Base-by-base conservation (phyloP, 2,113 vertebrate genomes). In the Calyptomena viridis region DNA sequence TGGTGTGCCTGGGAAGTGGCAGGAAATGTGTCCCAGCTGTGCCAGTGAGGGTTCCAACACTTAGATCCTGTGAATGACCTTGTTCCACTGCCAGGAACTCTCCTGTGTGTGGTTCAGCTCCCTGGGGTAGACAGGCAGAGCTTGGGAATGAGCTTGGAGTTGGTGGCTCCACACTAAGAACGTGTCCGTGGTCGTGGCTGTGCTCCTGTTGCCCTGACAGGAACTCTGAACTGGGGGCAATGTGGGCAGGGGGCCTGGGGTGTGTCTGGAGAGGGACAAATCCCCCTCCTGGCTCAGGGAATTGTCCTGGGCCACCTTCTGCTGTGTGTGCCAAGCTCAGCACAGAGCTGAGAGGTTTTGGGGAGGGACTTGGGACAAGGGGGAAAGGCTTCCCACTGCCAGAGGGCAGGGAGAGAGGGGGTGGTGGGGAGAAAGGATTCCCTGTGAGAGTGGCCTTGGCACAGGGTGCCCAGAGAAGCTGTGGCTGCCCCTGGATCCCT, bases 221-320 rank as follows among this genome's bases (percentile, higher is more conserved):
- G 33, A 14, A 5, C 1, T 2, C 30, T 6, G 56, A 35, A 25
- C 1, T 1, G 20, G 9, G 35, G 68, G 3, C 14, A 0, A 1
- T 28, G 47, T 12, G 50, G 49, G 37, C 37, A 11, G 30, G 22
- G 31, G 35, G 23, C 14, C 49, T 18, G 22, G 10, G 18, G 75
- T 74, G 49, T 33, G 1, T 37, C 67, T 71, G 76, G 8, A 39
- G 50, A 33, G 62, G 8, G 9, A 9, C 30, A 31, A 20, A 8
- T 40, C 7, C 30, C 44, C 39, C 24, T 31, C 68, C 11, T 33
- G 73, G 67, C 63, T 40, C 19, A 0, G 4, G 4, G 68, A 30
- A 49, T 62, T 3, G 4, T 60, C 40, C 67, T 74, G n/a, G n/a
- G n/a, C 46, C 5, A 5, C 42, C 31, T 9, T 9, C 24, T 23